Conservation (phyloP, 2,888 invertebrate species). For the Hemithea aestivaria region DNA sequence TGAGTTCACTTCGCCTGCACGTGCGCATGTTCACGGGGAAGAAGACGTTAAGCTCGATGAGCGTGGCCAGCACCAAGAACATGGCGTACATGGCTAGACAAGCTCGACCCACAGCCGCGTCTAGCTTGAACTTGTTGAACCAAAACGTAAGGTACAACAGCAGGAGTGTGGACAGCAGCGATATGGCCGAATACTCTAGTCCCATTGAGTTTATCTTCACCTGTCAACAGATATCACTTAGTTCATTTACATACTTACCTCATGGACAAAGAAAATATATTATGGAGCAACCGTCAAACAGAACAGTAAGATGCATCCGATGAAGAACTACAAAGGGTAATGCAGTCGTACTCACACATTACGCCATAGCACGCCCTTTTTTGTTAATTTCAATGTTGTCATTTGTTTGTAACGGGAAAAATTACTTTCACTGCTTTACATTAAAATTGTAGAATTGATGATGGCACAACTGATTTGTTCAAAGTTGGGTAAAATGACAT, state of each 20-base stretch:
- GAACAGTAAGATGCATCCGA: too few species aligned
- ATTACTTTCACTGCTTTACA: too few species aligned
- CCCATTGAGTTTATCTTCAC: conserved; percentile 94
- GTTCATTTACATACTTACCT: conserved; percentile 3
- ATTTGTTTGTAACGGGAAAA: too few species aligned
- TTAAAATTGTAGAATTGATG: too few species aligned
- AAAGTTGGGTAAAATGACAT: too few species aligned
- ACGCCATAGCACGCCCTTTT: too few species aligned
- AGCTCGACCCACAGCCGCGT: conserved; percentile 89
- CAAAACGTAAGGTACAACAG: conserved; percentile 91
- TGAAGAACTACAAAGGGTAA: too few species aligned
- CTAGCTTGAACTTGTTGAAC: conserved; percentile 91
- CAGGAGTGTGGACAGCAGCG: conserved; percentile 90
- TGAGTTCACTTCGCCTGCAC: conserved; percentile 81
- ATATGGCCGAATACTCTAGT: conserved; percentile 93
- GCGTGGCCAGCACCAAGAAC: conserved; percentile 91
- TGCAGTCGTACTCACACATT: too few species aligned
- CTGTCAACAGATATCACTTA: conserved; percentile 50
- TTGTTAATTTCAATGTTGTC: too few species aligned
- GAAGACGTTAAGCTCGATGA: conserved; percentile 96
- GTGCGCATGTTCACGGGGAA: conserved; percentile 94
- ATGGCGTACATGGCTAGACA: conserved; percentile 92
- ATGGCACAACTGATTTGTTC: too few species aligned
- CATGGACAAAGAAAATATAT: too few species aligned
- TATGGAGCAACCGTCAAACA: too few species aligned